Evolutionary conservation across 2,797 vertebrate species (phyloP), one percentile per base, ranked within the genome.

Genomic region (Macroramphosus scolopax): DNA sequence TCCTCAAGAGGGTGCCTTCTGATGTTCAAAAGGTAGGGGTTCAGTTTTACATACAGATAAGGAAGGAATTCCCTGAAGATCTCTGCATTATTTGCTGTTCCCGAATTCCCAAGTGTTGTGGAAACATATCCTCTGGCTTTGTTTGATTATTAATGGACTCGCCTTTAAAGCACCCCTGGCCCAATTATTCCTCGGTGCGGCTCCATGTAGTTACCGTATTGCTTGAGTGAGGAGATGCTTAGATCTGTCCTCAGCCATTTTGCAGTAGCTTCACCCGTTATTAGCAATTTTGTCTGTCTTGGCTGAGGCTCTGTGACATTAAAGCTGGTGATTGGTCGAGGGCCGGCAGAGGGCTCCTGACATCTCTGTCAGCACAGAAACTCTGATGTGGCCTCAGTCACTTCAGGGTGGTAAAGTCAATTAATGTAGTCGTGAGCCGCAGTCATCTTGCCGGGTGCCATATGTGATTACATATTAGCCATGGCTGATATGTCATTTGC

Each of bases 21-120:
- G 97, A 99, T 88, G 89, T 98, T 92, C 93, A 99, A 89, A 99
- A 97, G 93, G 97, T 97, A 91, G 47, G 92, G 87, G 80, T 90
- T 86, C 85, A 72, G 57, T 87, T 90, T 83, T 86, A 77, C 83
- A 89, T 87, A 83, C 81, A 84, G 76, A 87, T 74, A 67, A 79
- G 68, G 76, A 80, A 48, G 63, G 80, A 85, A 88, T 85, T 88
- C 88, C 88, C 88, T 34, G 40, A 76, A 88, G 85, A 85, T 73
- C 68, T 65, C 80, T 54, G 78, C 75, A 85, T 88, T 88, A 88
- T 89, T 90, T 89, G 83, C 86, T 82, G 75, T 84, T 69, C 54
- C 71, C 75, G 75, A 86, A 89, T 88, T 88, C 86, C 87, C 87
- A 87, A 75, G 87, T 84, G 84, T 75, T 80, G 72, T 17, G 44